phyloP scores from a whole-genome alignment of 2,888 invertebrate species.

The Cephus pulcher region DNA sequence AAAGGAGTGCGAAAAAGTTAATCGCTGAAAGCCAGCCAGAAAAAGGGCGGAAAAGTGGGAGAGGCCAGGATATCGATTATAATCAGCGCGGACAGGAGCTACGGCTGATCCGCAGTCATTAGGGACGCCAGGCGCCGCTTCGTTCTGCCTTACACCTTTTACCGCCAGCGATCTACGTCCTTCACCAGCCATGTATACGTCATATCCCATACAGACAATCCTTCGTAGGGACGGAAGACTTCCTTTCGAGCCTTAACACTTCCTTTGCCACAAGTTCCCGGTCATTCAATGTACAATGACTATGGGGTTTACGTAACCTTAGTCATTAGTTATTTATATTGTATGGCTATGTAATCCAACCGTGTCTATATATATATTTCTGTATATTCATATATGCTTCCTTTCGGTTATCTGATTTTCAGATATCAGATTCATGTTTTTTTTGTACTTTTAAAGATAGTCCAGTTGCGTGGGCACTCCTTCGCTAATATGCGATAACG shows the following conservation, averaged over 20 bases:
- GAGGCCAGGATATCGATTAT: conserved; percentile 58
- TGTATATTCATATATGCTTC: too few relatives aligned
- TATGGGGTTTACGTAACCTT: not conserved
- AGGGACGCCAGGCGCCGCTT: conserved; percentile 45
- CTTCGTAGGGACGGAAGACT: not conserved
- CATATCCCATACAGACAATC: not conserved
- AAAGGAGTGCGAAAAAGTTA: not conserved
- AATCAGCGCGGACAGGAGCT: conserved; percentile 54
- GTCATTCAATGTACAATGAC: not conserved
- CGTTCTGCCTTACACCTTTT: conserved; percentile 37
- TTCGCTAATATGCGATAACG: not conserved
- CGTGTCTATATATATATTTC: too few relatives aligned
- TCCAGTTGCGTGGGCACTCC: too few relatives aligned
- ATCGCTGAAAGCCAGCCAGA: not conserved
- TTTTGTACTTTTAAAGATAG: not conserved
- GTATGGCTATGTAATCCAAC: not conserved
- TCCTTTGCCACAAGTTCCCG: not conserved
- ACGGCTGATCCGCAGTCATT: conserved; percentile 56
- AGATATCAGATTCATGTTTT: too few relatives aligned
- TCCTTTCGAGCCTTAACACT: not conserved
- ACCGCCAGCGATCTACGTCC: conserved; percentile 5
- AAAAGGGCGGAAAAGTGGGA: conserved; percentile 12
- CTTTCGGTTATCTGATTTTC: too few relatives aligned
- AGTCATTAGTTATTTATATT: not conserved
- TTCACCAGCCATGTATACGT: conserved; percentile 1